Base-by-base conservation (phyloP, 2,113 vertebrate genomes). In the Sceloporus undulatus region DNA sequence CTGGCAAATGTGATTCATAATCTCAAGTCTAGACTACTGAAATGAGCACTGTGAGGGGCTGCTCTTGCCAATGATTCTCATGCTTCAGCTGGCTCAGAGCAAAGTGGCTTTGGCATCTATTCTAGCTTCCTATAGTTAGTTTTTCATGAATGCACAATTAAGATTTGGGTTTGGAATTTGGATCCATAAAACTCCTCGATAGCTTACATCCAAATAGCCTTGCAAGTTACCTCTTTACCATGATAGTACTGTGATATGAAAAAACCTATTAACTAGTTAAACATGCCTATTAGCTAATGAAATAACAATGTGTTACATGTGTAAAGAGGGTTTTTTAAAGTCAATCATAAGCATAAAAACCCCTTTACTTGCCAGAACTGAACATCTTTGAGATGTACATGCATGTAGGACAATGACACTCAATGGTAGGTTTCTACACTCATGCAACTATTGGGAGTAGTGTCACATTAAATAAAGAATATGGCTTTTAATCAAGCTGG, bases 1-100 rank as follows among this genome's bases (percentile, higher is more conserved):
- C 40, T 83, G 80, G 65, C 73, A 77, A 19, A 11, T n/a, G 19
- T 83, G 5, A 88, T 68, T n/a, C n/a, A 76, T 77, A 54, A 83
- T 38, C 21, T 56, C 29, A 76, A 52, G 59, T 66, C 62, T 83
- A 76, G 73, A 88, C 73, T 59, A 38, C 54, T 74, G 52, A 77
- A 76, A 83, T 76, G 40, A 66, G 21, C 29, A 52, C 19, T 75
- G 21, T 75, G 11, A 18, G 19, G 25, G 73, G n/a, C 34, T 40
- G 25, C 23, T 56, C 40, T 82, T 34, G 71, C 71, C 86, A 82
- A 87, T 3, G 62, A 40, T 76, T 82, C 40, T 48, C 29, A 75
- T 52, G 54, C 4, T 86, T 19, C 29, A 77, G 38, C 62, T 85
- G 74, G 56, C 42, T 65, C 54, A 76, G 25, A 25, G 27, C 19